A percentile compares a stretch with the other conserved stretches of the same genome.
These are phyloP conservation scores for Albula goreensis DNA, from an alignment of 2,113 vertebrate species.

Conservation along the genomic window DNA sequence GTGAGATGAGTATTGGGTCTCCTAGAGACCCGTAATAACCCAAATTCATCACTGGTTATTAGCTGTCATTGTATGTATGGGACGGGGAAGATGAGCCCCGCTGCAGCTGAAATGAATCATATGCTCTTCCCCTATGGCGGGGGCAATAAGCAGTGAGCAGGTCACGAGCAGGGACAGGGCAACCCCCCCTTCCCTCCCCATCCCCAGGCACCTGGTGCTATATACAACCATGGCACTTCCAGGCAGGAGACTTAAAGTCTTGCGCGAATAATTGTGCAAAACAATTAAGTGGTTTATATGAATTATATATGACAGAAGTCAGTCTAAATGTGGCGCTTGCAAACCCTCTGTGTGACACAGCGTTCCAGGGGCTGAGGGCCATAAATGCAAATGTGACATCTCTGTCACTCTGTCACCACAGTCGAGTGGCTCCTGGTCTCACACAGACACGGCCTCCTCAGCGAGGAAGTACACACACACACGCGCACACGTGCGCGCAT, in stretches of 20 bases:
- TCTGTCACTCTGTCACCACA: not conserved
- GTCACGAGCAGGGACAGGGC: no score
- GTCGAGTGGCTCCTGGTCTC: not conserved
- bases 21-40: constrained; percentile 19
- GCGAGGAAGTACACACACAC: not conserved
- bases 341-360: not conserved
- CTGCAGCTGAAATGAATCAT: not conserved
- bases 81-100: no score
- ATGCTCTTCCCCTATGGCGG: not conserved
- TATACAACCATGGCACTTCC: not conserved
- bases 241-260: not conserved
- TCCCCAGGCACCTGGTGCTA: not conserved
- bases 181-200: no score
- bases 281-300: not conserved
- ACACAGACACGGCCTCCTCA: not conserved
- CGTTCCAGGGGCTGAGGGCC: not conserved
- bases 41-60: constrained; percentile 23
- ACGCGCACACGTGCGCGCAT: not conserved
- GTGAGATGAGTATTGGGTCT: constrained; percentile 17
- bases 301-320: not conserved
- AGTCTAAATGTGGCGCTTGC: not conserved
- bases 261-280: not conserved
- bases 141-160: not conserved
- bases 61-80: constrained; percentile 6
- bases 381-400: not conserved